phyloP scores from a whole-genome alignment of 1,140 invertebrate species.

The Meloidogyne exigua region DNA sequence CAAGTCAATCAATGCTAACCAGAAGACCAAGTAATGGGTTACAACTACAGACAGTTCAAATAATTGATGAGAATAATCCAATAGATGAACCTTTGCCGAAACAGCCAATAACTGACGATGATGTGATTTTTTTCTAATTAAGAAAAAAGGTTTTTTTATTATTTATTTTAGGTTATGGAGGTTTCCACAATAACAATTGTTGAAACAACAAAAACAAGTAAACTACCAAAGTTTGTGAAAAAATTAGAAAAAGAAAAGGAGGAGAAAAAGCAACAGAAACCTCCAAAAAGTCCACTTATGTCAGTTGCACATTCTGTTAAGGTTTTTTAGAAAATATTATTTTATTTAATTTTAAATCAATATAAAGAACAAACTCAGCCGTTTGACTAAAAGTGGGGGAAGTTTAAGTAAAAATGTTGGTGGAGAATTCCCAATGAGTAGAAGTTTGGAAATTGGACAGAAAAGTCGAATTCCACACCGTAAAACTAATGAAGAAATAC shows the following conservation, averaged over 20 bases:
- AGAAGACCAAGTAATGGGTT: slow-evolving; percentile 14
- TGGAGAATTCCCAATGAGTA: slow-evolving; percentile 13
- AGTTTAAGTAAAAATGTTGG: slow-evolving; percentile 6
- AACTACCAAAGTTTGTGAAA: slow-evolving; percentile 18
- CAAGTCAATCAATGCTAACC: slow-evolving; percentile 26
- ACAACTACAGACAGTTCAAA: slow-evolving; percentile 20
- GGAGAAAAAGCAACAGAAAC: background rate
- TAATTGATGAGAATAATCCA: slow-evolving; percentile 29
- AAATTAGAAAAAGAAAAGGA: slow-evolving; percentile 15
- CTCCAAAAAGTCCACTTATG: slow-evolving; percentile 46
- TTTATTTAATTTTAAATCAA: background rate
- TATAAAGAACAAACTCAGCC: slow-evolving; percentile 32
- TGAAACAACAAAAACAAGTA: slow-evolving; percentile 3
- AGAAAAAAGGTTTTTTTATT: too few species aligned
- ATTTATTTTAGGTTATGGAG: background rate
- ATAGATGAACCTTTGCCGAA: slow-evolving; percentile 27
- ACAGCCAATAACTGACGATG: slow-evolving; percentile 15
- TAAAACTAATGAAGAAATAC: slow-evolving; percentile 3
- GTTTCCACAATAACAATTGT: background rate
- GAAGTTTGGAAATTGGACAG: slow-evolving; percentile 24
- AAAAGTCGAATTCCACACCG: slow-evolving; percentile 13
- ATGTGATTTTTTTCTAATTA: background rate
- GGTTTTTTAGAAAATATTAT: background rate
- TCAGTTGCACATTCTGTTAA: slow-evolving; percentile 49
- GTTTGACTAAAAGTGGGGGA: slow-evolving; percentile 4